A percentile compares a stretch with the other conserved stretches of the same genome.
phyloP scores from a whole-genome alignment of 2,113 vertebrate species.

The Mormyrus lacerda region DNA sequence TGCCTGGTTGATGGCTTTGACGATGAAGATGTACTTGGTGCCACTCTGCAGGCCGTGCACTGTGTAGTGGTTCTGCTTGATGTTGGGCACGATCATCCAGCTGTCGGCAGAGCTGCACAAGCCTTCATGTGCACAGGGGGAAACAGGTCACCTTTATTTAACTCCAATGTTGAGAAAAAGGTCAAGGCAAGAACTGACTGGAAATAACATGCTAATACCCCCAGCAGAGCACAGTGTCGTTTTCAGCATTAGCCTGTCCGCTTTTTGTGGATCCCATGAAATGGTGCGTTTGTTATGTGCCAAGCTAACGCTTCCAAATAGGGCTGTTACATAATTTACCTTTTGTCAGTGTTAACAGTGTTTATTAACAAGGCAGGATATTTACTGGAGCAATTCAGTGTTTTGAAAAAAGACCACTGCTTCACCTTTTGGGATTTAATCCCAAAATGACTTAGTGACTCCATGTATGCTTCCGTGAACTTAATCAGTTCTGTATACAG shows the following conservation, averaged over 20 bases:
- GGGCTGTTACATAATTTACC: neutral
- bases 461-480: neutral
- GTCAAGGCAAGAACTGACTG: neutral
- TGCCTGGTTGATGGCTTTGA: conserved; percentile 97
- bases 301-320: neutral
- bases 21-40: conserved; percentile 93
- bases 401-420: neutral
- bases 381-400: neutral
- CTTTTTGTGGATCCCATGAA: neutral
- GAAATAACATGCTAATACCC: neutral
- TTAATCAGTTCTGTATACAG: neutral
- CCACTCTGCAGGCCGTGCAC: conserved; percentile 95
- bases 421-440: neutral
- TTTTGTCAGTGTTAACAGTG: neutral
- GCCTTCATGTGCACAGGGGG: conserved; percentile 59
- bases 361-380: neutral
- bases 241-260: neutral
- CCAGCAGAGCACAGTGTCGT: neutral
- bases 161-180: neutral
- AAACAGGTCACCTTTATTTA: neutral
- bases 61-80: conserved; percentile 98
- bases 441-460: neutral
- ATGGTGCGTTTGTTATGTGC: neutral
- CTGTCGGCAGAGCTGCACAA: conserved; percentile 96
- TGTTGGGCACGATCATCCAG: conserved; percentile 99